A percentile compares a stretch with the other conserved stretches of the same genome.
Conservation (phyloP, 2,113 vertebrate species). For the Fregata magnificens region DNA sequence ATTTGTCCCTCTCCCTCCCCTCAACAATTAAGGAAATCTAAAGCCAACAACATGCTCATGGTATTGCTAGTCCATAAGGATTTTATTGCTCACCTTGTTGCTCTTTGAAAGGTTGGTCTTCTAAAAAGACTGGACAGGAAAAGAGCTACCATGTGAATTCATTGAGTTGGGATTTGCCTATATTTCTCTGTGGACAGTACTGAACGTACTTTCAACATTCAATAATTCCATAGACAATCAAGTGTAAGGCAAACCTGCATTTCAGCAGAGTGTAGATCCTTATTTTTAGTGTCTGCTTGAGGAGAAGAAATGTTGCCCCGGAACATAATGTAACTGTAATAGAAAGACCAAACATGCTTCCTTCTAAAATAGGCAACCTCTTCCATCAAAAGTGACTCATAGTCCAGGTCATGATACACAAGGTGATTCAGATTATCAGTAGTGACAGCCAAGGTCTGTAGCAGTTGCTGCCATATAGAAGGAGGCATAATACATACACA, state of each 20-base stretch:
- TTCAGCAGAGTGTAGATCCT: not conserved
- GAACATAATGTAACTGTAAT: not conserved
- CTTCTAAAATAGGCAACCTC: not conserved
- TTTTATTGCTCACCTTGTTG: not conserved
- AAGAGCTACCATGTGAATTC: not conserved
- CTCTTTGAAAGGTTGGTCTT: not conserved
- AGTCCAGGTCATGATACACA: not conserved
- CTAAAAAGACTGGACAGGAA: not conserved
- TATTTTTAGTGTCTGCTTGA: not conserved
- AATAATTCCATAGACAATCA: not conserved
- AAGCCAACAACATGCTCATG: not conserved
- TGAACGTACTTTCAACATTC: not conserved
- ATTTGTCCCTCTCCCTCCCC: not conserved
- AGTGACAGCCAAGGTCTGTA: not conserved
- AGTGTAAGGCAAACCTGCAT: not conserved
- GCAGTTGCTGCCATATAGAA: not conserved
- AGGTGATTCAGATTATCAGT: not conserved
- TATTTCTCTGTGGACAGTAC: not conserved
- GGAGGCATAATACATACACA: not conserved
- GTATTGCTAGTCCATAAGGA: not conserved
- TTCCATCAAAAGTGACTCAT: not conserved
- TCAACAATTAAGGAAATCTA: not conserved
- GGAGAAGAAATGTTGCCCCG: not conserved
- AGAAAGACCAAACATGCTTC: not conserved
- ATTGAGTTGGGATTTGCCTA: not conserved